These are phyloP conservation scores for Drosophila kikkawai DNA, from an alignment of 1,140 invertebrate species.

Conservation along the genomic window DNA sequence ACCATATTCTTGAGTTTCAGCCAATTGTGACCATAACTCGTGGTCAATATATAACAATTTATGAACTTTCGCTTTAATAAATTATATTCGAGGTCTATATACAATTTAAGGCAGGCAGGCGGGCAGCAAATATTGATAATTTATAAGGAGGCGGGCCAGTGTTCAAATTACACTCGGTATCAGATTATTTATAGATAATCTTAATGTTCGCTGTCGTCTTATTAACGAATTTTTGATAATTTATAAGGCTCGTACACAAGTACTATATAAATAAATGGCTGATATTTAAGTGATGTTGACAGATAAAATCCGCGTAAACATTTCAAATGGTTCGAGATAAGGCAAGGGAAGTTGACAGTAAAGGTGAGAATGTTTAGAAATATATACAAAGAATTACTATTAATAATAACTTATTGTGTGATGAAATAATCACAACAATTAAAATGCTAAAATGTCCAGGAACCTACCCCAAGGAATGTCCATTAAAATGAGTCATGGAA, in stretches of 20 bases:
- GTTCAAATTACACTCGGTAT: conserved; percentile 35
- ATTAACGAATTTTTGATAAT: conserved; percentile 69
- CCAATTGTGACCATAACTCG: conserved; percentile 49
- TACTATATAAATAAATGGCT: conserved; percentile 44
- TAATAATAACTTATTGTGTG: no score
- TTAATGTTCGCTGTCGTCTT: conserved; percentile 63
- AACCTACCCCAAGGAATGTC: conserved; percentile 26
- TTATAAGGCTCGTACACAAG: conserved; percentile 54
- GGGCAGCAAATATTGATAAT: conserved; percentile 35
- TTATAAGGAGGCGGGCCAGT: conserved; percentile 38
- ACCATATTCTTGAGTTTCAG: conserved; percentile 43
- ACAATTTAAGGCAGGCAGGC: neutral
- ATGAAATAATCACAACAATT: neutral
- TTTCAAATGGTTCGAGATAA: conserved; percentile 4
- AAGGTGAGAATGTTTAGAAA: neutral
- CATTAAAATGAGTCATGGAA: conserved; percentile 8
- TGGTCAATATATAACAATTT: conserved; percentile 18
- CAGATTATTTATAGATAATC: conserved; percentile 69
- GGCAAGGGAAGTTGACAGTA: neutral
- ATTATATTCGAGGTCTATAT: conserved; percentile 18
- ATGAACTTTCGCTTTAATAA: conserved; percentile 22
- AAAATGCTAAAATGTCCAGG: neutral
- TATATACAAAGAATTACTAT: neutral
- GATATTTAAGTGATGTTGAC: conserved; percentile 50
- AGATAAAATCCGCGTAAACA: conserved; percentile 15